Evolutionary conservation across 2,797 vertebrate genomes (phyloP).

Genomic region (Xiphophorus birchmanni): DNA sequence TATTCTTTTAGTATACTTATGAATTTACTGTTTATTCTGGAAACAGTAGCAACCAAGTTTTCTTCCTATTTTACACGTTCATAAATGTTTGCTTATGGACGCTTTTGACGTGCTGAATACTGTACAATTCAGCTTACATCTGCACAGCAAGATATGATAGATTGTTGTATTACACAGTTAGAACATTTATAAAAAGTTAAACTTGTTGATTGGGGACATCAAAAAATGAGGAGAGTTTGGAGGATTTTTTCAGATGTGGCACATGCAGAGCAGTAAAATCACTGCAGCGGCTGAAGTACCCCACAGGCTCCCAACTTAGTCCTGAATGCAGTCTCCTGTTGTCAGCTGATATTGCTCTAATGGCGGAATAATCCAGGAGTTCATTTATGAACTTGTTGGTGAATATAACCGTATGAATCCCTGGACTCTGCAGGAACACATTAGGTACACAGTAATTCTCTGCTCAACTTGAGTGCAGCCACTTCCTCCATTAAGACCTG

Average conservation of each 20-base stretch:
- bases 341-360: constrained; percentile 39
- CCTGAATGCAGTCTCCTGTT: constrained; percentile 10
- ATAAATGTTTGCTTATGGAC: neutral
- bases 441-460: constrained; percentile 46
- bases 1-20: neutral
- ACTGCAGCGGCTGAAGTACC: neutral
- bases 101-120: neutral
- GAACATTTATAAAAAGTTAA: neutral
- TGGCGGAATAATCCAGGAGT: constrained; percentile 40
- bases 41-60: neutral
- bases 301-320: neutral
- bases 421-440: constrained; percentile 41
- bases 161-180: neutral
- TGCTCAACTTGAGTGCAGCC: constrained; percentile 55
- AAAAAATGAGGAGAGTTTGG: neutral
- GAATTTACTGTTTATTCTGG: neutral
- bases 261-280: neutral
- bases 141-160: neutral
- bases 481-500: constrained; percentile 56
- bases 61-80: neutral
- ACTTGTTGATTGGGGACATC: neutral
- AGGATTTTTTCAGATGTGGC: neutral
- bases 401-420: constrained; percentile 34
- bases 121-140: neutral
- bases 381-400: constrained; percentile 41